Evolutionary conservation across 2,797 vertebrate species (phyloP), one percentile per base, ranked within the genome.

Genomic region (Streptopelia turtur): DNA sequence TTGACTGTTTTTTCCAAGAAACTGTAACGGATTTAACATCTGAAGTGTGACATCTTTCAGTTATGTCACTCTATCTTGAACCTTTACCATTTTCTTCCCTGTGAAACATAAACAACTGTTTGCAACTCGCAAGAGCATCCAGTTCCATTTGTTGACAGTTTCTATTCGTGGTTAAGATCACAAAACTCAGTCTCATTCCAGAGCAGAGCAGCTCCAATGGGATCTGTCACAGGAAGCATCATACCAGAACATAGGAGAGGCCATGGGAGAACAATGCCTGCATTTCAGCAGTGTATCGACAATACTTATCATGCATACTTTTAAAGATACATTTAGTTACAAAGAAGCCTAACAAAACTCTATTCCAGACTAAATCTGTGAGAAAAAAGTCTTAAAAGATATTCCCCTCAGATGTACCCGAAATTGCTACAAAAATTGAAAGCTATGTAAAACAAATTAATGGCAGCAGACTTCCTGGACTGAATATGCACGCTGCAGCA

Each of bases 221-320:
- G 41, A 41, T 52, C 33, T 69, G 35, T 20, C 61, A 61, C 22
- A 50, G n/a, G 35, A 80, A 76, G 17, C 8, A 17, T 1, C 1
- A 81, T 5, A 71, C 23, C 70, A 81, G 45, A 15, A 52, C 6
- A 22, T 0, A 71, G 17, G 10, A 87, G 70, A 79, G 59, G 35
- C 52, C 57, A 33, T 3, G 28, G 20, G 50, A 83, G 47, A 87
- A 64, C 47, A 77, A 30, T 0, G 23, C 13, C 61, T 66, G 47
- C 10, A 2, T 3, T 17, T 3, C 76, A 49, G 70, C 56, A 57
- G 4, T 0, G 2, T 16, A 63, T 7, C 11, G 17, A 69, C 47
- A 78, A 35, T 23, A 60, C 25, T n/a, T 30, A 22, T 3, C n/a
- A 9, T 2, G 17, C 52, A 30, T 3, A 69, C 53, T 78, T 68